phyloP scores from a whole-genome alignment of 2,113 vertebrate species.

The Cephalopterus ornatus region DNA sequence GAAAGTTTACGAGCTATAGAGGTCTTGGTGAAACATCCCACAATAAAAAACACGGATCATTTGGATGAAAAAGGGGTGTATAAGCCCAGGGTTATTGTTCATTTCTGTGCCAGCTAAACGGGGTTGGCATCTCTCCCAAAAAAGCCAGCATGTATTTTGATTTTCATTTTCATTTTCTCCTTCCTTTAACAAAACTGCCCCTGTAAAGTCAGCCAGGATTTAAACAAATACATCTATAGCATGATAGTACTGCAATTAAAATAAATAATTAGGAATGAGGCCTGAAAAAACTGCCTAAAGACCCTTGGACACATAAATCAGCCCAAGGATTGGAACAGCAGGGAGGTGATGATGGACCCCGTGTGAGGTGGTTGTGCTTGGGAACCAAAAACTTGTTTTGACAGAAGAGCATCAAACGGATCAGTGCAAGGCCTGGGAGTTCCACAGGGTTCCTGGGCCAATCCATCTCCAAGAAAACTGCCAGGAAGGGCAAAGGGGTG shows the following conservation, averaged over 20 bases:
- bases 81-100: background rate
- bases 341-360: conserved; percentile 8
- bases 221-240: conserved; percentile 61
- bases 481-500: background rate
- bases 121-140: background rate
- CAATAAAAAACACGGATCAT: background rate
- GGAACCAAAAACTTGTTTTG: background rate
- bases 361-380: background rate
- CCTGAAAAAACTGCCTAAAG: conserved; percentile 55
- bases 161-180: conserved; percentile 14
- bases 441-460: background rate
- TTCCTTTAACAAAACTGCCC: conserved; percentile 37
- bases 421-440: background rate
- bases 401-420: background rate
- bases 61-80: background rate
- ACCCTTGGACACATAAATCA: conserved; percentile 39
- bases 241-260: conserved; percentile 28
- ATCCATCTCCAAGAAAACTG: background rate
- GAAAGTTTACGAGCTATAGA: background rate
- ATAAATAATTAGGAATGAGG: conserved; percentile 15
- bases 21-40: background rate
- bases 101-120: background rate
- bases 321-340: background rate
- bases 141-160: background rate
- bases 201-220: conserved; percentile 60